These are phyloP conservation scores for Drosophila maculinotata DNA, from an alignment of 2,888 invertebrate genomes.

Conservation along the genomic window DNA sequence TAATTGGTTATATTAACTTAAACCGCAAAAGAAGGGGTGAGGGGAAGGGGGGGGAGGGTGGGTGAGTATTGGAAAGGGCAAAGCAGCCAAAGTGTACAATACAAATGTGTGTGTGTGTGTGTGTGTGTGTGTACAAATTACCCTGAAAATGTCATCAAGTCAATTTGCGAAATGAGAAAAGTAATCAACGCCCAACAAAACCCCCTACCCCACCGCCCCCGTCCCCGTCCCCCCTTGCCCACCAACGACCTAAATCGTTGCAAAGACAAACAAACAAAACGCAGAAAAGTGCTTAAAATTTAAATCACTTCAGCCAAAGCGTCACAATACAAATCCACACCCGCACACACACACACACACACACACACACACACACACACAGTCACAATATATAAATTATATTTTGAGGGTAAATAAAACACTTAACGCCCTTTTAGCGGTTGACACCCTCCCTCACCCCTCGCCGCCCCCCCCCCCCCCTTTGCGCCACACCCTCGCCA, in stretches of 20 bases:
- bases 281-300: constrained; percentile 78
- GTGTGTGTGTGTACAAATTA: constrained; percentile 61
- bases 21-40: constrained; percentile 29
- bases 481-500: constrained; percentile 1
- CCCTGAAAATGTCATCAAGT: constrained; percentile 79
- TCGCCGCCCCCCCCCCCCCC: too few relatives aligned
- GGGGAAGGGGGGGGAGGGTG: too few relatives aligned
- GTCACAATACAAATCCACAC: constrained; percentile 67
- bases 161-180: constrained; percentile 78
- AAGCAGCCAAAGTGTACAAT: constrained; percentile 8
- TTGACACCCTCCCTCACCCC: constrained; percentile 57
- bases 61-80: not conserved
- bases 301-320: constrained; percentile 73
- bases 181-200: constrained; percentile 59
- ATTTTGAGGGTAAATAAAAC: constrained; percentile 80
- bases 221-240: not conserved
- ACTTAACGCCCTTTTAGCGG: constrained; percentile 80
- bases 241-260: constrained; percentile 10
- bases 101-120: constrained; percentile 12
- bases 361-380: constrained; percentile 25
- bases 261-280: constrained; percentile 56
- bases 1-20: constrained; percentile 69
- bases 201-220: too few relatives aligned
- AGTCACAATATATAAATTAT: constrained; percentile 74
- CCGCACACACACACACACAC: constrained; percentile 22